phyloP scores from a whole-genome alignment of 30 jellyfish, hydroid and myxozoan genomes.

The Nemopilema nomurai region DNA sequence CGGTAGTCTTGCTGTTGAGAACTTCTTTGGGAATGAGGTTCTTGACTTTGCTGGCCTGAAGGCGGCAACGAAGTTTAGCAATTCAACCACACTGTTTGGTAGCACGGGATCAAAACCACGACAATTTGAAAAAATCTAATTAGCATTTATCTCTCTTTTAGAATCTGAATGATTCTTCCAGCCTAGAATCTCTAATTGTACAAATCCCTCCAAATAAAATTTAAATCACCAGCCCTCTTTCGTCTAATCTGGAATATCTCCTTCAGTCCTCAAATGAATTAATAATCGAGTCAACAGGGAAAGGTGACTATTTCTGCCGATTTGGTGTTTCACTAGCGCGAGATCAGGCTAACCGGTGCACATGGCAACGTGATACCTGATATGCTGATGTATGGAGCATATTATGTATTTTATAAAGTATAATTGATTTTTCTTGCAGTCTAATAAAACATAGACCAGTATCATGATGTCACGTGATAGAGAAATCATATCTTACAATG shows the following conservation, averaged over 20 bases:
- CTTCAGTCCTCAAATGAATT: neutral
- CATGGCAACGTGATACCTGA: no score
- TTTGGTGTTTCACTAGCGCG: neutral
- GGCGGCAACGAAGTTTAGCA: neutral
- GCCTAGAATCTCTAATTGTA: neutral
- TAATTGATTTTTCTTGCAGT: no score
- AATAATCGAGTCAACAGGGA: neutral
- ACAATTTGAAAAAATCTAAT: no score
- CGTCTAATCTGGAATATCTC: neutral
- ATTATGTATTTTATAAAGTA: no score
- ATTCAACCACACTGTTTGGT: neutral
- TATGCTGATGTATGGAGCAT: no score
- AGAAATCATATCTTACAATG: no score
- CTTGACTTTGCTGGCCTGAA: no score
- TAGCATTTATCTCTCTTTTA: neutral
- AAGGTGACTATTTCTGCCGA: neutral
- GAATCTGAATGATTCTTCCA: neutral
- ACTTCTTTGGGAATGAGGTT: no score
- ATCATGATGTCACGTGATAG: no score
- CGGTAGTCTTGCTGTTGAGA: no score
- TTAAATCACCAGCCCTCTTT: neutral
- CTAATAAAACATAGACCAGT: no score
- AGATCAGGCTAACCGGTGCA: neutral
- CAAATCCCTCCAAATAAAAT: neutral
- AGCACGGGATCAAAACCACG: neutral